Conservation (phyloP, 2,888 invertebrate genomes). For the Aspidiotus destructor region DNA sequence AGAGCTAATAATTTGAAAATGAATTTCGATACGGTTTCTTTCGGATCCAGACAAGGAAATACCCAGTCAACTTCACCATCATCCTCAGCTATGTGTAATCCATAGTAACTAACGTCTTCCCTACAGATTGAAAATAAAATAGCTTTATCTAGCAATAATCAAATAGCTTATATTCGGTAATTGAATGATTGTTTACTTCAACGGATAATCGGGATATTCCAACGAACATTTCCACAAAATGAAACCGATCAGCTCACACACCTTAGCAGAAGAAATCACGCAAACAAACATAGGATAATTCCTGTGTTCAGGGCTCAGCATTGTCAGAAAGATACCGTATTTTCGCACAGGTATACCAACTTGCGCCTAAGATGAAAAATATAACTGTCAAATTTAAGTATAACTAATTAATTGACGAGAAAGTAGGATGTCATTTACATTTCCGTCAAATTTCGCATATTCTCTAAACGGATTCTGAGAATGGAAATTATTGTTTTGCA, state of each 20-base stretch:
- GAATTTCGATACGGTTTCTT: slow-evolving; percentile 85
- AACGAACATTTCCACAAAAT: slow-evolving; percentile 69
- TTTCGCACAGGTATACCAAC: slow-evolving; percentile 67
- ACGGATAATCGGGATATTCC: slow-evolving; percentile 43
- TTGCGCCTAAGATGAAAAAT: slow-evolving; percentile 47
- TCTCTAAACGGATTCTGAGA: slow-evolving; percentile 79
- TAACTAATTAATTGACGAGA: not conserved
- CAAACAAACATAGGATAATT: slow-evolving; percentile 74
- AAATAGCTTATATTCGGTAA: not conserved
- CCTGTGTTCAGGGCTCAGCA: slow-evolving; percentile 69
- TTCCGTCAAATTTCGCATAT: slow-evolving; percentile 86
- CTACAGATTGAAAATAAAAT: slow-evolving; percentile 40
- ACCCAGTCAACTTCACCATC: slow-evolving; percentile 91
- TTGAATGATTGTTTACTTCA: slow-evolving; percentile 41
- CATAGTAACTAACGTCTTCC: slow-evolving; percentile 59
- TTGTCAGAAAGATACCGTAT: slow-evolving; percentile 82
- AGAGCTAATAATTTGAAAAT: slow-evolving; percentile 82
- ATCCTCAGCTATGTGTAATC: slow-evolving; percentile 88
- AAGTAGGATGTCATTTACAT: slow-evolving; percentile 42
- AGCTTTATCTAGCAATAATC: not conserved
- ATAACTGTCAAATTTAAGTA: slow-evolving; percentile 19
- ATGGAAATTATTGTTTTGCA: slow-evolving; percentile 64
- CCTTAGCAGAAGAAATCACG: slow-evolving; percentile 73
- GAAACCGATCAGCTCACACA: slow-evolving; percentile 82
- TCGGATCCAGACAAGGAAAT: slow-evolving; percentile 79